Evolutionary conservation across 1,140 invertebrate species (phyloP), one percentile per base, ranked within the genome.

Genomic region (Thrips palmi): DNA sequence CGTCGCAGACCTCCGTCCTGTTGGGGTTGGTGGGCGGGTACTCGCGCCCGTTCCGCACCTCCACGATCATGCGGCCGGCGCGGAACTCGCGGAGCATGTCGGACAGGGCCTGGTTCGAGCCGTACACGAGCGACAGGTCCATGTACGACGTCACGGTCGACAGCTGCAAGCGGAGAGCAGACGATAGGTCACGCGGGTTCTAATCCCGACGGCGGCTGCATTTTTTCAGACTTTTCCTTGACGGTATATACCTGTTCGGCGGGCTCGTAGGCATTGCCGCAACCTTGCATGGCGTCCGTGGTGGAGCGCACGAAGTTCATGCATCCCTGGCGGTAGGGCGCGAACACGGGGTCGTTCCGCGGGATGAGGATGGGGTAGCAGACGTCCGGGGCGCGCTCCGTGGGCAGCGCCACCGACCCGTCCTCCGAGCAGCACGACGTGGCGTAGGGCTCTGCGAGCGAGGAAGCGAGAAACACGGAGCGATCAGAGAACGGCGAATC

Each of bases 361-460:
- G 87, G 78, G 8, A 94, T 70, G 0, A 77, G 55, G 41, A 97
- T 88, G 0, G 89, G 84, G 45, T 74, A 88, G 56, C 92, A 96
- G 18, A 63, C 55, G 0, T 71, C 63, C 47, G 51, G 32, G 32
- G 30, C 41, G 41, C 45, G 40, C 18, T 47, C 41, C 18, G 37
- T 24, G 19, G 46, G 42, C 14, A 51, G 47, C 2, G 70, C 56
- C 1, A 78, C 45, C 27, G 65, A 64, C 0, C 77, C 77, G 34
- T 74, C 64, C 14, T 64, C 54, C 1, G 70, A 69, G 52, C 82
- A 85, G 48, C 81, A 86, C 27, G 63, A 60, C 1, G 70, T 70
- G 8, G 57, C 48, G 48, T 77, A 73, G 21, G 70, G 67, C 52
- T 71, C 77, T 77, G 48, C n/a, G 31, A 48, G 21, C 39, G n/a